These are phyloP conservation scores for Percina caprodes DNA, from an alignment of 2,113 vertebrate genomes.

Conservation along the genomic window DNA sequence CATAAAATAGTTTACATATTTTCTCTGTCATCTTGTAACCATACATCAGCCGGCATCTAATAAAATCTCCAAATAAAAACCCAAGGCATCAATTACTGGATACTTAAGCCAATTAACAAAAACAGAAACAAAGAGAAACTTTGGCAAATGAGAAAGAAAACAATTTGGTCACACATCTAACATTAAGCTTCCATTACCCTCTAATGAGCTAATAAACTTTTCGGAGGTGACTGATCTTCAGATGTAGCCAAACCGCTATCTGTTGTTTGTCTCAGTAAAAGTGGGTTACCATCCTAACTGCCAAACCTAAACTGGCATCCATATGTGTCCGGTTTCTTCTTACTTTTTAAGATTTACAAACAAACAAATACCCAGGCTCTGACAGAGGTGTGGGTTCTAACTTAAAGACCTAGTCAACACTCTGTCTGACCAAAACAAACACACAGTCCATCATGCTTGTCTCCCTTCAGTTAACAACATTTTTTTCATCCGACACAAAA, in stretches of 20 bases:
- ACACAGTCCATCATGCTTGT: conserved; percentile 15
- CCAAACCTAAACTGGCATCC: conserved; percentile 53
- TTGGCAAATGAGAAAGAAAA: conserved; percentile 57
- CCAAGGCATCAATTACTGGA: conserved; percentile 55
- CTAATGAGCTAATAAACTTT: conserved; percentile 72
- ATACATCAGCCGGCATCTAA: conserved; percentile 59
- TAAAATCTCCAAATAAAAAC: conserved; percentile 66
- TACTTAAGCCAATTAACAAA: conserved; percentile 62
- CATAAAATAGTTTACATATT: conserved; percentile 59
- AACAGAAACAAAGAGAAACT: conserved; percentile 54
- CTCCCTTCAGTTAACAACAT: conserved; percentile 24
- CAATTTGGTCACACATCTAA: conserved; percentile 66
- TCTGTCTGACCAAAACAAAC: conserved; percentile 34
- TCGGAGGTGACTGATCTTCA: conserved; percentile 50
- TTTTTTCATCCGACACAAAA: conserved; percentile 16
- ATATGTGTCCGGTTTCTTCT: conserved; percentile 55
- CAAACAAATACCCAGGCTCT: conserved; percentile 50
- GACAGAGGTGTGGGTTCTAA: conserved; percentile 34
- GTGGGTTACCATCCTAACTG: conserved; percentile 47
- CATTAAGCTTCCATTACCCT: conserved; percentile 55
- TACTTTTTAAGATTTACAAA: conserved; percentile 59
- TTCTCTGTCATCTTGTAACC: conserved; percentile 59
- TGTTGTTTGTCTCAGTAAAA: conserved; percentile 53
- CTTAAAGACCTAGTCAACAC: conserved; percentile 38
- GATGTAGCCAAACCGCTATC: conserved; percentile 60